These are phyloP conservation scores for Eurypyga helias DNA, from an alignment of 2,113 vertebrate genomes.

Conservation along the genomic window DNA sequence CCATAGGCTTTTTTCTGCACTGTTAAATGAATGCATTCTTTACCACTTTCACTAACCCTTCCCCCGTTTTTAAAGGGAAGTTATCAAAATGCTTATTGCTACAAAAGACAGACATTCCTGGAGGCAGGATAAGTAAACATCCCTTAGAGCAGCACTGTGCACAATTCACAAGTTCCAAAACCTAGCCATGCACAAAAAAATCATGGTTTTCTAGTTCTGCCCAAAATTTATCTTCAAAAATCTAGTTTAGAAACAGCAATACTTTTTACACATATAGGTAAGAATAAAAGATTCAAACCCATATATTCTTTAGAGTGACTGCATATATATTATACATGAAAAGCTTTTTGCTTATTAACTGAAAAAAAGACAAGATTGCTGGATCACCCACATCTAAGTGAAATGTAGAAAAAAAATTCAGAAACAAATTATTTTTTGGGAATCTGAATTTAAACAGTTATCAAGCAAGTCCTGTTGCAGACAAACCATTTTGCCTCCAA, in stretches of 20 bases:
- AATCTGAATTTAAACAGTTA: background rate
- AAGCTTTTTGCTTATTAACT: background rate
- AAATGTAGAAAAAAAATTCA: background rate
- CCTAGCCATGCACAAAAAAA: accelerated
- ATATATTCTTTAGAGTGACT: background rate
- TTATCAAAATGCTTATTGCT: background rate
- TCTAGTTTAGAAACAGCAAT: background rate
- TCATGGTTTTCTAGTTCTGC: background rate
- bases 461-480: background rate
- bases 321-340: background rate
- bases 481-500: background rate
- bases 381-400: background rate
- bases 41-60: background rate
- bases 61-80: background rate
- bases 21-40: background rate
- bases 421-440: background rate
- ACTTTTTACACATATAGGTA: background rate
- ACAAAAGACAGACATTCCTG: background rate
- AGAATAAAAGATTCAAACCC: background rate
- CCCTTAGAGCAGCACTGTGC: background rate
- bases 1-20: background rate
- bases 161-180: background rate
- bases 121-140: background rate
- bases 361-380: background rate
- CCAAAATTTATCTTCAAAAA: background rate